Percentiles rank a stretch among this genome's conserved stretches.
These are phyloP conservation scores for Caenorhabditis angaria DNA, from an alignment of 2,888 invertebrate genomes.

Conservation along the genomic window DNA sequence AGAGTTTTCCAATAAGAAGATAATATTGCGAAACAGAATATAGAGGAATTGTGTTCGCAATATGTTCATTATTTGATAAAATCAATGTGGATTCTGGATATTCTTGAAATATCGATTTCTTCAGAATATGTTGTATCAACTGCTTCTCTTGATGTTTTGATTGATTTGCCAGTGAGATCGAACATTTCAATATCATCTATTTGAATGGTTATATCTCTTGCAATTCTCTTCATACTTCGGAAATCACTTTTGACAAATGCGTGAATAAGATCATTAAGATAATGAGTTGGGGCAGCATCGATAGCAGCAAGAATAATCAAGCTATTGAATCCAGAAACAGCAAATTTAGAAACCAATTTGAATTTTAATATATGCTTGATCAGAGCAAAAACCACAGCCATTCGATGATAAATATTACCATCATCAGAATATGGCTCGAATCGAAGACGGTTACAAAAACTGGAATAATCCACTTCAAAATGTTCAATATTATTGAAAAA, in stretches of 20 bases:
- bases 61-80: conserved; percentile 13
- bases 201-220: conserved; percentile 37
- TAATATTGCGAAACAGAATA: conserved; percentile 21
- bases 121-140: conserved; percentile 31
- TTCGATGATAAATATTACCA: conserved; percentile 24
- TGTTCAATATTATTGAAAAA: conserved; percentile 30
- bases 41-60: conserved; percentile 8
- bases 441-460: conserved; percentile 42
- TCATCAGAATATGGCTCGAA: conserved; percentile 37
- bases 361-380: conserved; percentile 29
- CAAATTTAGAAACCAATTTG: conserved; percentile 21
- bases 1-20: conserved; percentile 26
- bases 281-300: conserved; percentile 45
- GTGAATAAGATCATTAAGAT: conserved; percentile 46
- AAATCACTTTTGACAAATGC: conserved; percentile 36
- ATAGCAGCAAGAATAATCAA: conserved; percentile 34
- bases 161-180: conserved; percentile 28
- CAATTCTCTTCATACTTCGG: conserved; percentile 45
- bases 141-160: conserved; percentile 40
- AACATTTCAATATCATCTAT: conserved; percentile 31
- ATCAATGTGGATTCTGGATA: conserved; percentile 17
- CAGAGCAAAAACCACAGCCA: conserved; percentile 27
- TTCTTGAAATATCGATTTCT: conserved; percentile 11
- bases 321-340: conserved; percentile 34
- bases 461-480: conserved; percentile 35